Conservation (phyloP, 1,140 invertebrate genomes). For the Calliphora vicina region DNA sequence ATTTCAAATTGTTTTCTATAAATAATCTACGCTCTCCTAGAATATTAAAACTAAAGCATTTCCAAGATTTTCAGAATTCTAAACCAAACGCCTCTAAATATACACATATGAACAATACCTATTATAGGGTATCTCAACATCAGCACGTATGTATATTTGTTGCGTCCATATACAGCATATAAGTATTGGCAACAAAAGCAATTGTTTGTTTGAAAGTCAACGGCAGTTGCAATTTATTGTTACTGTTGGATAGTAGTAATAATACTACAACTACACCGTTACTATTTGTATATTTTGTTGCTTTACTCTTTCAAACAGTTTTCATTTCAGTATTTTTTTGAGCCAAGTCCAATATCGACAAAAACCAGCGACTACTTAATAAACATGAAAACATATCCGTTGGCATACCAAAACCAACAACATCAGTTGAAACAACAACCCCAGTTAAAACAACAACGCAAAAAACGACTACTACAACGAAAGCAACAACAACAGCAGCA, state of each 20-base stretch:
- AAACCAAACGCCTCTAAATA: no score
- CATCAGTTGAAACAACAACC: conserved; percentile 18
- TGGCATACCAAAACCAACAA: conserved; percentile 32
- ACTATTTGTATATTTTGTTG: neutral
- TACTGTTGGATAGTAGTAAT: neutral
- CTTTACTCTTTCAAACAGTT: neutral
- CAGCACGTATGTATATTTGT: neutral
- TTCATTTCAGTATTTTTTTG: neutral
- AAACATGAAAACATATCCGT: conserved; percentile 36
- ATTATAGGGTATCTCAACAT: neutral
- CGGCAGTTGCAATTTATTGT: conserved; percentile 54
- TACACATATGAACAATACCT: neutral
- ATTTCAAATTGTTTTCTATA: no score
- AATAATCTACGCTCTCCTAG: no score
- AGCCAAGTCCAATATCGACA: conserved; percentile 14
- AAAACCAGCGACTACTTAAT: conserved; percentile 21
- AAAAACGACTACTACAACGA: neutral
- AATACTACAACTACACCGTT: neutral
- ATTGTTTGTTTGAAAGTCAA: conserved; percentile 38
- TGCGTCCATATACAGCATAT: conserved; percentile 3
- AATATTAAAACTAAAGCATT: no score
- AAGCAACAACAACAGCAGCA: neutral
- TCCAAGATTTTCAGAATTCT: no score
- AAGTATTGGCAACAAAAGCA: conserved; percentile 26
- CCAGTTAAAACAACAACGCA: neutral